phyloP scores from a whole-genome alignment of 2,113 vertebrate species.

The Cichladusa arquata region DNA sequence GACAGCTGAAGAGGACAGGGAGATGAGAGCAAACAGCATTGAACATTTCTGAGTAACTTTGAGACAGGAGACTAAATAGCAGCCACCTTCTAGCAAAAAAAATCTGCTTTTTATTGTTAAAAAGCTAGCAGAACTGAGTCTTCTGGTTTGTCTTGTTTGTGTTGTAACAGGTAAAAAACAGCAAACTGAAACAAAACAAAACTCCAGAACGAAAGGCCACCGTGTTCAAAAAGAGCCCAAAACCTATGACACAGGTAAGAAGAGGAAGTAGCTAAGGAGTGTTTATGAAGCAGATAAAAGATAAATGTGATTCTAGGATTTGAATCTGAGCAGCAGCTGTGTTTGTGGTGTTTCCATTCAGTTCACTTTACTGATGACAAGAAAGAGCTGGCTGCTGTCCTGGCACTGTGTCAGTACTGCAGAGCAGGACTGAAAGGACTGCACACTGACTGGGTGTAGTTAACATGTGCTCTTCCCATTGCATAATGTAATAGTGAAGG shows the following conservation, averaged over 20 bases:
- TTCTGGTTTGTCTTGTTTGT: conserved; percentile 42
- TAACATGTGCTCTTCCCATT: fast-evolving
- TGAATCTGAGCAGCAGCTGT: background rate
- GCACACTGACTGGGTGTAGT: background rate
- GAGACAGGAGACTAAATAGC: background rate
- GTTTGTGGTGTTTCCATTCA: background rate
- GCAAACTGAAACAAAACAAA: conserved; percentile 51
- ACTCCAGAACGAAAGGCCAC: conserved; percentile 62
- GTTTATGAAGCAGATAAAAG: background rate
- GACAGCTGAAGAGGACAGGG: background rate
- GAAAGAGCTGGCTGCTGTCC: background rate
- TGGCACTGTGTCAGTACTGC: background rate
- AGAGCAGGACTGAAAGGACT: background rate
- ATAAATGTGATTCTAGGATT: background rate
- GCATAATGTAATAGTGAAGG: background rate
- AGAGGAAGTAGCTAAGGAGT: background rate
- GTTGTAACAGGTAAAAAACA: conserved; percentile 66
- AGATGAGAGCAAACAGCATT: background rate
- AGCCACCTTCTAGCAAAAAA: background rate
- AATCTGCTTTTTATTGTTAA: background rate
- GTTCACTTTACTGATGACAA: background rate
- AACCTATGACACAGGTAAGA: conserved; percentile 80
- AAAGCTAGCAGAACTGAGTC: background rate
- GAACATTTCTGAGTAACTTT: background rate
- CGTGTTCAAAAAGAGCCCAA: conserved; percentile 79